Percentiles rank a stretch among this genome's conserved stretches.
phyloP scores from a whole-genome alignment of 2,888 invertebrate species.

The Drosophila lutescens region DNA sequence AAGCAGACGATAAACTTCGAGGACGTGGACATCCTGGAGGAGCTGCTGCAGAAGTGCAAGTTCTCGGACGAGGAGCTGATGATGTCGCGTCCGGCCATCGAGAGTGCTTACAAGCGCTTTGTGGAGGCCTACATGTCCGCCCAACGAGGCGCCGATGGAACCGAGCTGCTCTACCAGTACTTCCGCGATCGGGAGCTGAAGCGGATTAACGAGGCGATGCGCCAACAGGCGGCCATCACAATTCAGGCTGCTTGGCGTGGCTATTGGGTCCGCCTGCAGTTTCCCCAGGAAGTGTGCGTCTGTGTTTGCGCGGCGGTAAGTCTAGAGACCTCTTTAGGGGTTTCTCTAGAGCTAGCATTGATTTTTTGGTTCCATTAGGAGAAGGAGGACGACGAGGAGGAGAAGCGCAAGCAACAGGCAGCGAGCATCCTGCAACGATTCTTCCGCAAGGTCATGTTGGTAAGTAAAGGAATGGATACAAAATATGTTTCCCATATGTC shows the following conservation, averaged over 20 bases:
- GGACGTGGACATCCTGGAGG: slow-evolving; percentile 79
- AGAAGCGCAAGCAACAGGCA: slow-evolving; percentile 34
- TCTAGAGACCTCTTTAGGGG: not conserved
- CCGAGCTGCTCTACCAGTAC: slow-evolving; percentile 78
- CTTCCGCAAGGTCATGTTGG: slow-evolving; percentile 51
- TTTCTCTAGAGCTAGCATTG: fast-evolving
- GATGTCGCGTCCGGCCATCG: slow-evolving; percentile 76
- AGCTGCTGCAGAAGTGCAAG: slow-evolving; percentile 77
- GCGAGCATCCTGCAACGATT: slow-evolving; percentile 66
- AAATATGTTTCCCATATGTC: too few species aligned
- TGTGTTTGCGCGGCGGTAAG: slow-evolving; percentile 60
- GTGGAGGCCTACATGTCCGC: slow-evolving; percentile 79
- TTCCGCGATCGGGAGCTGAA: slow-evolving; percentile 75
- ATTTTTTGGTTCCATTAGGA: slow-evolving; percentile 24
- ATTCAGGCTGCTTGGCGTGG: slow-evolving; percentile 77
- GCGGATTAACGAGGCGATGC: slow-evolving; percentile 56
- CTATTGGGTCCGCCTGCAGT: slow-evolving; percentile 53
- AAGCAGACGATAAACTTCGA: slow-evolving; percentile 70
- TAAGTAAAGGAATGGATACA: slow-evolving; percentile 12
- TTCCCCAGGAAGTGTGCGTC: slow-evolving; percentile 51
- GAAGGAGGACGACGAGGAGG: slow-evolving; percentile 31
- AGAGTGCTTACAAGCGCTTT: slow-evolving; percentile 81
- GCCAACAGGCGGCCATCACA: slow-evolving; percentile 64
- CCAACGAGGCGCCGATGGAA: slow-evolving; percentile 73
- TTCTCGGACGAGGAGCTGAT: slow-evolving; percentile 79